A percentile compares a stretch with the other conserved stretches of the same genome.
These are phyloP conservation scores for Malthinus seriepunctatus DNA, from an alignment of 2,888 invertebrate species.

Conservation along the genomic window DNA sequence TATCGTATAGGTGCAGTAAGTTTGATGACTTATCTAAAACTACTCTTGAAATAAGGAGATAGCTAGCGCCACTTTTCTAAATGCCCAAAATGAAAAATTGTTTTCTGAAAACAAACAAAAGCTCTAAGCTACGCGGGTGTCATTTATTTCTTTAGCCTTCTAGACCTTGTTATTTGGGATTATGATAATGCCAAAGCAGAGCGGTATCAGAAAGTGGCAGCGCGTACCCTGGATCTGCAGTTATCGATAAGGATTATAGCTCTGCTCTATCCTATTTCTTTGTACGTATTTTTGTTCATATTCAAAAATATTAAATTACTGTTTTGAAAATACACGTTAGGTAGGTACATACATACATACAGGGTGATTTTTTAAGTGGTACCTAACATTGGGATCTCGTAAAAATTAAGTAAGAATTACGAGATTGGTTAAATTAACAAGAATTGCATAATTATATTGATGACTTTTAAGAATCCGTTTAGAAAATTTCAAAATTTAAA, in stretches of 20 bases:
- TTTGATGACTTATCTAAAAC: too few species aligned
- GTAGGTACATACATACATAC: slow-evolving; percentile 3
- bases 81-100: slow-evolving; percentile 12
- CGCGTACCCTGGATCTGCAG: slow-evolving; percentile 26
- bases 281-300: slow-evolving; percentile 17
- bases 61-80: background rate
- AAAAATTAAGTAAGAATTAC: too few species aligned
- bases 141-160: slow-evolving; percentile 26
- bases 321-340: background rate
- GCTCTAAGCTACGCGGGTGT: slow-evolving; percentile 17
- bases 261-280: slow-evolving; percentile 20
- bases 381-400: slow-evolving; percentile 5
- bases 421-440: too few species aligned
- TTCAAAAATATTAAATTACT: too few species aligned
- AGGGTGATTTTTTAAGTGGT: too few species aligned
- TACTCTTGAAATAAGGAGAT: too few species aligned
- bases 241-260: slow-evolving; percentile 31
- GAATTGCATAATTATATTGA: too few species aligned
- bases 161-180: slow-evolving; percentile 28
- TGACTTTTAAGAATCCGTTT: too few species aligned
- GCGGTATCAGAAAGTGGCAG: slow-evolving; percentile 25
- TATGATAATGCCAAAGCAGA: slow-evolving; percentile 28
- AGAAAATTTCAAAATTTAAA: too few species aligned
- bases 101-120: slow-evolving; percentile 24
- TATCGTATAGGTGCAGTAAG: too few species aligned